Percentiles rank a stretch among this genome's conserved stretches.
These are phyloP conservation scores for Sinosuthora webbiana DNA, from an alignment of 2,113 vertebrate species.

Conservation along the genomic window DNA sequence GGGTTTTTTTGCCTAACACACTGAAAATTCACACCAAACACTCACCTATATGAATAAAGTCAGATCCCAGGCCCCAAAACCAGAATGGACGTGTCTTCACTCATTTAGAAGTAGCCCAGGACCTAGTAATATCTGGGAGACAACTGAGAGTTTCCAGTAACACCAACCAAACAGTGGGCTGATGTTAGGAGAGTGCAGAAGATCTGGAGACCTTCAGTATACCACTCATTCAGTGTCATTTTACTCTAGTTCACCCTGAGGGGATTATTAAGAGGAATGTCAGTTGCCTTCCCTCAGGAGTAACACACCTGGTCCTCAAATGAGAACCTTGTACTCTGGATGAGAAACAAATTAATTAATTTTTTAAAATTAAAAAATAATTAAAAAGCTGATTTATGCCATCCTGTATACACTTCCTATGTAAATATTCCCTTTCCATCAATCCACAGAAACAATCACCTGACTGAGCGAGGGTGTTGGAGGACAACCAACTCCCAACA, in stretches of 20 bases:
- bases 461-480: background rate
- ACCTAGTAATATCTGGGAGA: background rate
- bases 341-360: background rate
- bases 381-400: rapidly evolving
- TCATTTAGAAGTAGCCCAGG: background rate
- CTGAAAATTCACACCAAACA: background rate
- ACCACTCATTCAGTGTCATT: rapidly evolving
- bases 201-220: background rate
- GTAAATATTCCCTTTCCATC: background rate
- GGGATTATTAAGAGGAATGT: background rate
- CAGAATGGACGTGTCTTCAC: rapidly evolving
- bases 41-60: background rate
- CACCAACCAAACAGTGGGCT: background rate
- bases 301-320: background rate
- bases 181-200: background rate
- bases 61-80: background rate
- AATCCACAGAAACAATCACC: background rate
- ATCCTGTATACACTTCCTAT: background rate
- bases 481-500: background rate
- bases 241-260: background rate
- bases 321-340: background rate
- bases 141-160: background rate
- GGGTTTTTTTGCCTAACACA: too few relatives aligned
- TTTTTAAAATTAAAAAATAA: background rate
- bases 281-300: background rate